Conservation (phyloP, 2,113 vertebrate genomes). For the Cottus gobio region DNA sequence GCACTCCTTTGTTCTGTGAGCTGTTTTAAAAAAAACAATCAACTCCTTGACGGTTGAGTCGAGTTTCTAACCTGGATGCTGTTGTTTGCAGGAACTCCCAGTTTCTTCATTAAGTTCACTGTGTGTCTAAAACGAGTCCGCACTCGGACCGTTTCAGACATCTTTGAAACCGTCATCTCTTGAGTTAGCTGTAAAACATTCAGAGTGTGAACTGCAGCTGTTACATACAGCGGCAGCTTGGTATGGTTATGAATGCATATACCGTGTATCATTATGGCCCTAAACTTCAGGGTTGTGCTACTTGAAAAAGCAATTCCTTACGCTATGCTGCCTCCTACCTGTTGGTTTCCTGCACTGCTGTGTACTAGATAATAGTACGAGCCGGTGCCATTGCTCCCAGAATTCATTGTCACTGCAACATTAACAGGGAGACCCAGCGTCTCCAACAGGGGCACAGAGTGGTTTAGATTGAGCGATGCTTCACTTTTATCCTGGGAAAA, state of each 20-base stretch:
- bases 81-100: constrained; percentile 76
- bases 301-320: not conserved
- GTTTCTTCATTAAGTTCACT: constrained; percentile 71
- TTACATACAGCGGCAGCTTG: not conserved
- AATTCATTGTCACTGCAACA: constrained; percentile 67
- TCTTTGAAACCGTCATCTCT: constrained; percentile 74
- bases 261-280: not conserved
- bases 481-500: constrained; percentile 79
- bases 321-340: constrained; percentile 70
- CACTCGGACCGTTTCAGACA: constrained; percentile 62
- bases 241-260: not conserved
- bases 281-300: not conserved
- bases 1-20: not conserved
- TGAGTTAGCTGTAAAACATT: constrained; percentile 77
- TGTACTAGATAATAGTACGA: constrained; percentile 63
- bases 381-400: constrained; percentile 50
- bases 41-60: too few relatives aligned
- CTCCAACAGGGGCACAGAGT: constrained; percentile 76
- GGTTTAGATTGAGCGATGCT: constrained; percentile 70
- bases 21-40: not conserved
- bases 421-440: constrained; percentile 78
- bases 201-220: not conserved
- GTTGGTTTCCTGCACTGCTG: constrained; percentile 77
- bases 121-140: constrained; percentile 80
- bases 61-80: constrained; percentile 79